Evolutionary conservation across 1,140 invertebrate species (phyloP), one percentile per base, ranked within the genome.

Genomic region (Wiebesia pumilae): DNA sequence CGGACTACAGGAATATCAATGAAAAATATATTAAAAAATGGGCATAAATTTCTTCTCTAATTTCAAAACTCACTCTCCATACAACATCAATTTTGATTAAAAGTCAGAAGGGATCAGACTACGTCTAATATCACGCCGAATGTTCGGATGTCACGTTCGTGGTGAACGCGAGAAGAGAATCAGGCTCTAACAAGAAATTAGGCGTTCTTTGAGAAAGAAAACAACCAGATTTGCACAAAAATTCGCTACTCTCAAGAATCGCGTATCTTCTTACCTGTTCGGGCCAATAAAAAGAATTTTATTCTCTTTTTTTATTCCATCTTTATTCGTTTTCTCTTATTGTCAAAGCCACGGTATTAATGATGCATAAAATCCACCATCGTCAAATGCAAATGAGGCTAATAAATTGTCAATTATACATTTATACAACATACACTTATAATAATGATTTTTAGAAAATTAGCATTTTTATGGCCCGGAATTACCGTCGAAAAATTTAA

Each of bases 391-490:
- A 43, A 81, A 81, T 35, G 33, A 27, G 24, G 54, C 38, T 65
- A 81, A 67, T 14, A 67, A 19, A 43, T 35, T 35, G 33, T 35
- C 79, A 58, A 40, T n/a, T n/a, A 40, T 38, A 27, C 79, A 62
- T 27, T 27, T 62, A 24, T 62, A 62, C 10, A 54, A 62, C 10
- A 54, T 54, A 54, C 51, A 19, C 19, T 54, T 54, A 54, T 27
- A 78, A 78, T 40, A 19, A 21, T 40, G 14, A 43, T 33, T 67
- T n/a, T 43, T 67, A 27, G 10, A 19, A 27, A 65, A 69, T 81
- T 40, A 81, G 65, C 40, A 81, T 81, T 69, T 81, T 81, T 81
- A 67, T 81, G 19, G 65, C 54, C n/a, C 0, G 10, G 27, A 67
- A 67, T 40, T 65, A 69, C n/a, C 4, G 27, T 51, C 65, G 65